These are phyloP conservation scores for Calcarius lapponicus DNA, from an alignment of 2,797 vertebrate genomes.

Conservation along the genomic window DNA sequence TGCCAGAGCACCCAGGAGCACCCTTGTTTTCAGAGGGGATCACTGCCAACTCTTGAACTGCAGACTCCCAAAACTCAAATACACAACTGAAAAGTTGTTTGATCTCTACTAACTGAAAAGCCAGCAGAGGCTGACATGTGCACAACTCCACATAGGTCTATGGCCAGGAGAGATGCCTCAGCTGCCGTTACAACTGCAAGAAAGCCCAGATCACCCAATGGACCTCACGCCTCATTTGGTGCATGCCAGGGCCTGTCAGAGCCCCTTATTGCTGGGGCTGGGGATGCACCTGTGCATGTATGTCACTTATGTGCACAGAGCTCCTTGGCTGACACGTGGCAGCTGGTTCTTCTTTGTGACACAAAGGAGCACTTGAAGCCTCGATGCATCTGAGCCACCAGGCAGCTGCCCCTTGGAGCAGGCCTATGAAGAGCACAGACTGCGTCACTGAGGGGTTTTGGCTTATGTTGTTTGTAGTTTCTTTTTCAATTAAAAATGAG, in stretches of 20 bases:
- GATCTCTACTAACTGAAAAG: neutral
- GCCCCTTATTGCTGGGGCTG: neutral
- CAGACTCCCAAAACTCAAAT: neutral
- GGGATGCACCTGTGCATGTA: accelerated
- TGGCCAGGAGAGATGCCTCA: neutral
- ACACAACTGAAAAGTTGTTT: neutral
- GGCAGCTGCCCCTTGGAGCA: neutral
- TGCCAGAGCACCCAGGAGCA: neutral
- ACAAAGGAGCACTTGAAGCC: accelerated
- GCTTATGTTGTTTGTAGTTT: neutral
- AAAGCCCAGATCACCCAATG: neutral
- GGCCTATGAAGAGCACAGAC: neutral
- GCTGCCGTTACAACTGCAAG: neutral
- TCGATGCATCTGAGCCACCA: neutral
- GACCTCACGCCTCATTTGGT: accelerated
- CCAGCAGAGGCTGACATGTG: neutral
- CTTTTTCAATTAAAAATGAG: neutral
- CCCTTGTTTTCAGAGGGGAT: neutral
- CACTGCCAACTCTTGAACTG: neutral
- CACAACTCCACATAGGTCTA: neutral
- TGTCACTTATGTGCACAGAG: neutral
- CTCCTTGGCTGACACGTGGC: neutral
- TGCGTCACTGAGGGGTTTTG: accelerated
- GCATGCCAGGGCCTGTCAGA: neutral
- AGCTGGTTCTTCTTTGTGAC: neutral